phyloP scores from a whole-genome alignment of 1,140 invertebrate species.

The Zaprionus taronus region DNA sequence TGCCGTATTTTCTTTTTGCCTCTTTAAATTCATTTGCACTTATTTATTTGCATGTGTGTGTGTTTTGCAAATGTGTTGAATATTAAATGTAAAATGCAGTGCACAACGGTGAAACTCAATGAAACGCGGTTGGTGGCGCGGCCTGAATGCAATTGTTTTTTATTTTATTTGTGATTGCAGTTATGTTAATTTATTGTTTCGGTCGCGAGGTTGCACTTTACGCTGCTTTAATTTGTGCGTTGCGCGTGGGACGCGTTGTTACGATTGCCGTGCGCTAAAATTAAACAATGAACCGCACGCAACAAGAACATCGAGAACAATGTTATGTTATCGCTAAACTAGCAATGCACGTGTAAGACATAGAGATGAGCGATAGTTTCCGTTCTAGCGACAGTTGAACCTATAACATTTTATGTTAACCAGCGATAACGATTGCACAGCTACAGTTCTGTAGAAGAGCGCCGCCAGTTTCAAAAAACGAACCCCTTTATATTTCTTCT shows the following conservation, averaged over 20 bases:
- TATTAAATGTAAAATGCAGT: constrained; percentile 31
- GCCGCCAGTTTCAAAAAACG: not conserved
- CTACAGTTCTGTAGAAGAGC: not conserved
- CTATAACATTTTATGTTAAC: not conserved
- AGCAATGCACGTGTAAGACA: constrained; percentile 29
- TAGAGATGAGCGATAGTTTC: not conserved
- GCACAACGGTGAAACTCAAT: constrained; percentile 12
- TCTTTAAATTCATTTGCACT: constrained; percentile 43
- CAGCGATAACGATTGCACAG: not conserved
- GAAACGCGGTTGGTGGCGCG: constrained; percentile 20
- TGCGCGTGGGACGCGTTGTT: constrained; percentile 38
- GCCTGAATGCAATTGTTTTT: constrained; percentile 20
- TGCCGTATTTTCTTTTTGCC: constrained; percentile 28
- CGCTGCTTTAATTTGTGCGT: constrained; percentile 41
- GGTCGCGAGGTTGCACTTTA: constrained; percentile 37
- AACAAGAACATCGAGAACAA: constrained; percentile 58
- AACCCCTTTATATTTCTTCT: too few species aligned
- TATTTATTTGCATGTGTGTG: constrained; percentile 9
- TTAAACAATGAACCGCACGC: constrained; percentile 58
- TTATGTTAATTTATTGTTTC: constrained; percentile 44
- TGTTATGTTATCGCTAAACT: constrained; percentile 44
- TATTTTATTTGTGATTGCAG: not conserved
- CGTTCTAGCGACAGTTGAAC: not conserved
- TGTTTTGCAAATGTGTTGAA: constrained; percentile 24
- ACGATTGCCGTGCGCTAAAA: constrained; percentile 41